Evolutionary conservation across 2,797 vertebrate species (phyloP).

Genomic region (Lateolabrax maculatus): DNA sequence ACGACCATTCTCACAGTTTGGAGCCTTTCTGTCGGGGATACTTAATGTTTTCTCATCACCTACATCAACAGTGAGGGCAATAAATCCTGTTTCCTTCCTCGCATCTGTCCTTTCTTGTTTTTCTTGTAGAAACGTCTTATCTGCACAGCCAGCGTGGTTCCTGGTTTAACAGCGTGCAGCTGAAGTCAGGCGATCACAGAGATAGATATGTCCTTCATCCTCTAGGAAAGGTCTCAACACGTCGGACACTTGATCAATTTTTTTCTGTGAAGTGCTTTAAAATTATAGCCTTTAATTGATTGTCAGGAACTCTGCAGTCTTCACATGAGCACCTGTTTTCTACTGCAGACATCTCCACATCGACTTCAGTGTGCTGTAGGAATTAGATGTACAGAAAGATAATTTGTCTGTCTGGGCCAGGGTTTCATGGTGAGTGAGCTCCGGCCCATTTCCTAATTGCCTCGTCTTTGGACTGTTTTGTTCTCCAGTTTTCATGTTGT

Average conservation of each 20-base stretch:
- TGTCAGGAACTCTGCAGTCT: constrained; percentile 13
- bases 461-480: neutral
- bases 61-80: neutral
- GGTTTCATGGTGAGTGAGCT: neutral
- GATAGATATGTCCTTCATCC: constrained; percentile 4
- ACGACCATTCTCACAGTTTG: neutral
- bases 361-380: neutral
- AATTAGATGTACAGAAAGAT: neutral
- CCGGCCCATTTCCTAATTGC: neutral
- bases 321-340: neutral
- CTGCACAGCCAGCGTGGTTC: neutral
- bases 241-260: constrained; percentile 14
- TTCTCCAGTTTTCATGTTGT: constrained; percentile 91
- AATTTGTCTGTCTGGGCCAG: neutral
- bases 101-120: neutral
- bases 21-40: neutral
- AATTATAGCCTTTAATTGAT: constrained; percentile 30
- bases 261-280: neutral
- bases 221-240: constrained; percentile 13
- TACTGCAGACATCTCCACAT: neutral
- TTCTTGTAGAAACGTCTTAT: constrained; percentile 20
- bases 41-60: neutral
- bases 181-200: constrained; percentile 5
- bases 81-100: neutral
- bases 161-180: constrained; percentile 6